Evolutionary conservation across 2,888 invertebrate species (phyloP).

Genomic region (Sisyra nigra): DNA sequence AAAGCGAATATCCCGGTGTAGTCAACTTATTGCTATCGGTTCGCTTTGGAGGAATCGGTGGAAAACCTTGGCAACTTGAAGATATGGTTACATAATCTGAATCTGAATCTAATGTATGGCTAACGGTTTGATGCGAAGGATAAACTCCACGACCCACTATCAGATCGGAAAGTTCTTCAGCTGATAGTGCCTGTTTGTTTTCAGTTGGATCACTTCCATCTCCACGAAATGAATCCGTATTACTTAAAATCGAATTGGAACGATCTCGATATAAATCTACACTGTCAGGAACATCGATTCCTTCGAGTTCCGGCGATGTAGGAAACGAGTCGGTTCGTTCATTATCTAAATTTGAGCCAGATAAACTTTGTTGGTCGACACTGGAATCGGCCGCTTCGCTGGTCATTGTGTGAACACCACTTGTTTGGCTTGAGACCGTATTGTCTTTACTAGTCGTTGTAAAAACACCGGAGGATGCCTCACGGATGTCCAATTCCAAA

Average conservation of each 20-base stretch:
- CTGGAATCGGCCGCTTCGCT: slow-evolving; percentile 16
- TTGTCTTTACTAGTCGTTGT: slow-evolving; percentile 35
- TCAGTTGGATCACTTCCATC: slow-evolving; percentile 83
- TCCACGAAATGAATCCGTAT: slow-evolving; percentile 65
- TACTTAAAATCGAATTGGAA: slow-evolving; percentile 66
- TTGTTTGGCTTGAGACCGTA: slow-evolving; percentile 63
- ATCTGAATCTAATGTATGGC: slow-evolving; percentile 73
- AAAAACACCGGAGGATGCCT: slow-evolving; percentile 41
- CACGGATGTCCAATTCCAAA: slow-evolving; percentile 40
- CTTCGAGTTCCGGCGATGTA: slow-evolving; percentile 14
- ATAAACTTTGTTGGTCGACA: slow-evolving; percentile 1
- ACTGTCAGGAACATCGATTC: slow-evolving; percentile 29
- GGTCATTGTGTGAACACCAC: slow-evolving; percentile 65
- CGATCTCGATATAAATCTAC: slow-evolving; percentile 41
- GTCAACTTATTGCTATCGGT: slow-evolving; percentile 40
- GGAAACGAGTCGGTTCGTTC: slow-evolving; percentile 16
- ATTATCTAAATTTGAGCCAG: slow-evolving; percentile 15
- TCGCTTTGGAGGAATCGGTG: slow-evolving; percentile 54
- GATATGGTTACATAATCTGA: slow-evolving; percentile 78
- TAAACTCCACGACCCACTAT: slow-evolving; percentile 68
- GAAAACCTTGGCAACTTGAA: slow-evolving; percentile 25
- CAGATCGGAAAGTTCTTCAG: slow-evolving; percentile 67
- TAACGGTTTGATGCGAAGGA: slow-evolving; percentile 61
- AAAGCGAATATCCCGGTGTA: slow-evolving; percentile 31
- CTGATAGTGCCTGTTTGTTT: slow-evolving; percentile 58